These are phyloP conservation scores for Elephantulus edwardii DNA, from an alignment of 2,113 vertebrate genomes.

Conservation along the genomic window DNA sequence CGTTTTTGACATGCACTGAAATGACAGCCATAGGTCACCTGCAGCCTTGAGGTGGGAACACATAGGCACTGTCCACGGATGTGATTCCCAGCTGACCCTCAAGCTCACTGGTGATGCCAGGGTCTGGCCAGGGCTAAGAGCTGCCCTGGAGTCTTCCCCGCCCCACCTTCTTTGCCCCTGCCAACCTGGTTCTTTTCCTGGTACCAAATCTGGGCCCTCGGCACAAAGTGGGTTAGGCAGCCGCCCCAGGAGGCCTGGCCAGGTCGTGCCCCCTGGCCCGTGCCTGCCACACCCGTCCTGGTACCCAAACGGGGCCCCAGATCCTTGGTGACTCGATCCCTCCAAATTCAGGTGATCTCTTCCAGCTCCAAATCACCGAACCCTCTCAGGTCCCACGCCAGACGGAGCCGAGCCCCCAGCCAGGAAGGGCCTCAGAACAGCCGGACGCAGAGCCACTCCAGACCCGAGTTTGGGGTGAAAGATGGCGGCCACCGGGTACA, in stretches of 20 bases:
- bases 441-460: background rate
- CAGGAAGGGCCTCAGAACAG: slow-evolving; percentile 19
- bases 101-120: background rate
- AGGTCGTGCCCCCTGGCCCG: slow-evolving; percentile 66
- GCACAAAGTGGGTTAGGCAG: slow-evolving; percentile 69
- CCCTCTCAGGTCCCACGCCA: slow-evolving; percentile 34
- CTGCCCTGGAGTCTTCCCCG: background rate
- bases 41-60: rapidly evolving
- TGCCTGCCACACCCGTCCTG: slow-evolving; percentile 59
- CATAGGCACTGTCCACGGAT: rapidly evolving
- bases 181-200: slow-evolving; percentile 63
- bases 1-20: background rate
- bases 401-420: slow-evolving; percentile 53
- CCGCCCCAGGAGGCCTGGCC: slow-evolving; percentile 74
- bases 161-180: background rate
- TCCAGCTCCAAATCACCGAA: slow-evolving; percentile 65
- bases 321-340: slow-evolving; percentile 75
- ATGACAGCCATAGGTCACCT: background rate
- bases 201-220: slow-evolving; percentile 67
- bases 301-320: slow-evolving; percentile 69
- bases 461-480: background rate
- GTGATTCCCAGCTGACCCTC: background rate
- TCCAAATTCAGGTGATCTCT: slow-evolving; percentile 80
- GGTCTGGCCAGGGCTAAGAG: background rate
- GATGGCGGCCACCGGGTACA: slow-evolving; percentile 45